Evolutionary conservation across 2,888 invertebrate species (phyloP).

Genomic region (Plagodis pulveraria): DNA sequence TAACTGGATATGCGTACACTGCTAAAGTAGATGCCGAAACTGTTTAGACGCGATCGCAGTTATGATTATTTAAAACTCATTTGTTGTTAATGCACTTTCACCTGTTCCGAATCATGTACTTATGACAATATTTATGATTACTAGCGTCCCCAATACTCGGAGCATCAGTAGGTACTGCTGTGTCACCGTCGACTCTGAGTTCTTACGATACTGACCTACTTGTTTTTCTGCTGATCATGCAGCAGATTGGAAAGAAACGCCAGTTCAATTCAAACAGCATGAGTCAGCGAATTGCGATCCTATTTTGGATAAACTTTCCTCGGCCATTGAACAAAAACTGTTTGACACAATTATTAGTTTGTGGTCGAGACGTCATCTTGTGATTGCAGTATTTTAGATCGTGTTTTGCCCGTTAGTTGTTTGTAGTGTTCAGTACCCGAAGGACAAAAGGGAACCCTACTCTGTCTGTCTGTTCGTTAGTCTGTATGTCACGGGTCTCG

Average conservation of each 20-base stretch:
- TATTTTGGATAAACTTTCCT: not conserved
- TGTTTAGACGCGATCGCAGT: too few species aligned
- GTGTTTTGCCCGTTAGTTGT: too few species aligned
- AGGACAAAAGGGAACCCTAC: too few species aligned
- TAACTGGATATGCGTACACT: too few species aligned
- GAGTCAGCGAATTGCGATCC: slow-evolving; percentile 18
- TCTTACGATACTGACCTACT: slow-evolving; percentile 5
- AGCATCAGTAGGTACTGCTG: not conserved
- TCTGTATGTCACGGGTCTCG: too few species aligned
- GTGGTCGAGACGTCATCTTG: not conserved
- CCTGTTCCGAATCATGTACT: not conserved
- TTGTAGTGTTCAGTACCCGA: too few species aligned
- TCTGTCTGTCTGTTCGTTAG: too few species aligned
- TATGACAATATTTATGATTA: not conserved
- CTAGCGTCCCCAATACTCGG: not conserved
- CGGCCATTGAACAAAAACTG: not conserved
- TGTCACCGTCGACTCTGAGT: not conserved
- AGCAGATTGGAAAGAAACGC: slow-evolving; percentile 23
- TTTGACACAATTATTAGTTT: not conserved
- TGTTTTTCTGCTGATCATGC: slow-evolving; percentile 22
- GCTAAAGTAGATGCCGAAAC: too few species aligned
- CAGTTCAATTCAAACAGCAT: slow-evolving; percentile 22
- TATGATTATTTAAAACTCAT: too few species aligned
- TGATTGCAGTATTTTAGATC: too few species aligned
- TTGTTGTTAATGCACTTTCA: not conserved